Percentiles rank a stretch among this genome's conserved stretches.
phyloP scores from a whole-genome alignment of 2,797 vertebrate genomes.

The Hippocampus kuda region DNA sequence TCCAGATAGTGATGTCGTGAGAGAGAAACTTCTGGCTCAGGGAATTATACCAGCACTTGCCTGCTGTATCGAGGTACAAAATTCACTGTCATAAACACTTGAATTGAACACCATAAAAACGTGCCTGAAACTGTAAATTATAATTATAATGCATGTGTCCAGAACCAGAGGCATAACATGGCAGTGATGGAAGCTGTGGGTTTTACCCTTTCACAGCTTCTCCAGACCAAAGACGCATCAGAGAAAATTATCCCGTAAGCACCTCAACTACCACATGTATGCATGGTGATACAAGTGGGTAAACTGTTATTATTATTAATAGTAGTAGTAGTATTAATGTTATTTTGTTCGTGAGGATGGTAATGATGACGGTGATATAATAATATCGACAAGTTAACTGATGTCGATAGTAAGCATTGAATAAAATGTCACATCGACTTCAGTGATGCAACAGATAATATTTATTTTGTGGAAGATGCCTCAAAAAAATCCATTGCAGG shows the following conservation, averaged over 20 bases:
- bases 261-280: too few relatives aligned
- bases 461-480: too few relatives aligned
- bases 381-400: too few relatives aligned
- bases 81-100: neutral
- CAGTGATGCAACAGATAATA: too few relatives aligned
- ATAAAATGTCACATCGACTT: neutral
- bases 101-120: neutral
- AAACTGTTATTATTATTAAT: neutral
- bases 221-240: conserved; percentile 76
- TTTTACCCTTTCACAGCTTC: conserved; percentile 87
- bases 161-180: conserved; percentile 75
- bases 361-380: too few relatives aligned
- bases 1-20: conserved; percentile 73
- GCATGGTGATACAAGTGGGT: neutral
- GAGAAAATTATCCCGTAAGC: conserved; percentile 79
- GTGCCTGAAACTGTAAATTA: neutral
- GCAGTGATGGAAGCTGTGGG: conserved; percentile 84
- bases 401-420: neutral
- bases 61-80: conserved; percentile 77
- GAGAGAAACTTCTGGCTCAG: conserved; percentile 82
- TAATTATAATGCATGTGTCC: conserved; percentile 4
- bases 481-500: too few relatives aligned
- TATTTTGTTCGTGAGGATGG: too few relatives aligned
- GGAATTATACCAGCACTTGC: conserved; percentile 80
- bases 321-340: too few relatives aligned